phyloP scores from a whole-genome alignment of 64 coral and sea anemone species.

The Pocillopora verrucosa region DNA sequence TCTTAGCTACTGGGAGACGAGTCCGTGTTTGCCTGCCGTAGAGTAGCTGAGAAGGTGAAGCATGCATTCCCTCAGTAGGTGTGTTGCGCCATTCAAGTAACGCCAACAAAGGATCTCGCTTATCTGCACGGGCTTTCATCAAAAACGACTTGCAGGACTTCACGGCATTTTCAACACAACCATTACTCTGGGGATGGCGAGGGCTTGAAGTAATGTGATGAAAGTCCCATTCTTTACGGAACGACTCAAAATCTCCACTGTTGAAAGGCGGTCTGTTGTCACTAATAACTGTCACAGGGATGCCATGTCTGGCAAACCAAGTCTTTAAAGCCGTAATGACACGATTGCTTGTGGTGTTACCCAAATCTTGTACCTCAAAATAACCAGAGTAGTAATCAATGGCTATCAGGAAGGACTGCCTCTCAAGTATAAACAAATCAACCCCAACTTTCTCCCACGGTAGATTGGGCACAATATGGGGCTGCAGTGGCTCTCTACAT shows the following conservation, averaged over 20 bases:
- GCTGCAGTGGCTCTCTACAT: too few species aligned
- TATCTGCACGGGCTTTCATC: constrained; percentile 10
- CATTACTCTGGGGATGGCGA: neutral
- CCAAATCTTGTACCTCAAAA: neutral
- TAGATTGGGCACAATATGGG: too few species aligned
- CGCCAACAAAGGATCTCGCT: neutral
- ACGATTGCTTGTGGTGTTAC: neutral
- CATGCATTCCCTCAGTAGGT: neutral
- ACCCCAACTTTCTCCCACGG: too few species aligned
- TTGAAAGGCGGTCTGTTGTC: neutral
- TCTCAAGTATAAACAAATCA: too few species aligned
- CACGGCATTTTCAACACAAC: neutral
- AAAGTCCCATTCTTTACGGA: neutral
- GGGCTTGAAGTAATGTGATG: neutral
- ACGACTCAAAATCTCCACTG: neutral
- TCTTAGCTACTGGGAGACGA: constrained; percentile 8
- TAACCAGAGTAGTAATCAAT: too few species aligned
- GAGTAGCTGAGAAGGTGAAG: constrained; percentile 10
- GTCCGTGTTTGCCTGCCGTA: constrained; percentile 3
- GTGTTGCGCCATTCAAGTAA: constrained; percentile 30
- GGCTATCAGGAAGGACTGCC: too few species aligned
- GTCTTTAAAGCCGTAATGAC: neutral
- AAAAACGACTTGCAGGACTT: neutral
- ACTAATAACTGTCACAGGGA: neutral
- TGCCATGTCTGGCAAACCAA: neutral